These are phyloP conservation scores for Tenualosa thibaudeaui DNA, from an alignment of 2,797 vertebrate genomes.

Conservation along the genomic window DNA sequence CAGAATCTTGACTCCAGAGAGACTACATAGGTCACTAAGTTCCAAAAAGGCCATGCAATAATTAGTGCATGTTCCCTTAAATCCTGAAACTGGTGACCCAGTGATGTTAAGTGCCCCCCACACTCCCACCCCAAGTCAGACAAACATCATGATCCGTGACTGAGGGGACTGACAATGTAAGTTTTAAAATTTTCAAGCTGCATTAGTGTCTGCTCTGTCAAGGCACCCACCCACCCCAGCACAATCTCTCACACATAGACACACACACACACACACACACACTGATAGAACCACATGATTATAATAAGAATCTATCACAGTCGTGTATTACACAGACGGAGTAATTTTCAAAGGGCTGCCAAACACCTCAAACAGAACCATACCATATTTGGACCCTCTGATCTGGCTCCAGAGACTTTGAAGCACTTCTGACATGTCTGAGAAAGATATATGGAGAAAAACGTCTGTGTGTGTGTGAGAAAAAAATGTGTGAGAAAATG, in stretches of 20 bases:
- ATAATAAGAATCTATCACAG: conserved; percentile 15
- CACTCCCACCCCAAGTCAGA: not conserved
- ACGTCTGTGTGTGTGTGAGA: not conserved
- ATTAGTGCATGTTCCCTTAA: conserved; percentile 18
- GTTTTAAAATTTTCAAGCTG: not conserved
- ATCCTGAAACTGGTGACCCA: conserved; percentile 12
- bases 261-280: not conserved
- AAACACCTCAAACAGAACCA: conserved; percentile 24
- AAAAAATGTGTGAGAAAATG: too few relatives aligned
- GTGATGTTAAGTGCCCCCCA: not conserved
- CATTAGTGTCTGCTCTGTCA: not conserved
- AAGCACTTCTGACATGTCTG: conserved; percentile 14
- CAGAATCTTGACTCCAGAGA: conserved; percentile 21
- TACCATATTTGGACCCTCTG: conserved; percentile 37
- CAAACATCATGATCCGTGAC: conserved; percentile 6
- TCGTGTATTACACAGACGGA: conserved; percentile 9
- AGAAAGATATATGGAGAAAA: conserved; percentile 21
- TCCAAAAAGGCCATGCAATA: conserved; percentile 17
- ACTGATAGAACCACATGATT: conserved; percentile 3
- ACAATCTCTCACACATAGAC: not conserved
- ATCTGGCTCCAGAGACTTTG: conserved; percentile 5
- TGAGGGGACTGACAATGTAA: not conserved
- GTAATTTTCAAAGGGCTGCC: conserved; percentile 24
- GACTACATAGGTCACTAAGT: conserved; percentile 18
- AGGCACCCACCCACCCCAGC: not conserved